Conservation (phyloP, 2,113 vertebrate genomes). For the Cynopterus brachyotis region DNA sequence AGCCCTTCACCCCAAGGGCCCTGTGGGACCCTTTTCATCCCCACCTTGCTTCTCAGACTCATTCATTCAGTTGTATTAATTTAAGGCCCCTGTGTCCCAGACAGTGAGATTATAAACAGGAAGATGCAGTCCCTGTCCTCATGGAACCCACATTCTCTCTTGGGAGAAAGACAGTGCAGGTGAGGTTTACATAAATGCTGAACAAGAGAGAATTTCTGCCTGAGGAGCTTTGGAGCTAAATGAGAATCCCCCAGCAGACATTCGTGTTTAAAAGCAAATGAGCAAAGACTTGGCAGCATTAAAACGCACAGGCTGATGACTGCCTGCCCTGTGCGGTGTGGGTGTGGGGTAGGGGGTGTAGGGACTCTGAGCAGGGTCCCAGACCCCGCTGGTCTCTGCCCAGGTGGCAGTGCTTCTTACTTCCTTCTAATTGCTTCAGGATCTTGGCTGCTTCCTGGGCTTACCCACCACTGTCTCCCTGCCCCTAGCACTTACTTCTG, state of each 20-base stretch:
- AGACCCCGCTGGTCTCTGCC: not conserved
- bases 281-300: not conserved
- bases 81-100: not conserved
- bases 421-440: not conserved
- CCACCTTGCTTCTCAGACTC: not conserved
- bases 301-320: not conserved
- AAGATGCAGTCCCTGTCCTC: not conserved
- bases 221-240: not conserved
- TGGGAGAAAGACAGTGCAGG: not conserved
- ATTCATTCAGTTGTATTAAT: not conserved
- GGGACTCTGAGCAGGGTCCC: not conserved
- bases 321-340: not conserved
- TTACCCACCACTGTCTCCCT: too few species aligned
- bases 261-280: not conserved
- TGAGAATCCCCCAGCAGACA: not conserved
- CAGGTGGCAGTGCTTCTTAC: not conserved
- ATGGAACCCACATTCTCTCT: not conserved
- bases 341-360: fast-evolving
- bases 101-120: not conserved
- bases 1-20: not conserved
- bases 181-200: not conserved
- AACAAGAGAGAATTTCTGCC: not conserved
- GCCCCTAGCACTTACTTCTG: not conserved
- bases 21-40: not conserved
- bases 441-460: not conserved